These are phyloP conservation scores for Leptodactylus fuscus DNA, from an alignment of 2,113 vertebrate genomes.

Conservation along the genomic window DNA sequence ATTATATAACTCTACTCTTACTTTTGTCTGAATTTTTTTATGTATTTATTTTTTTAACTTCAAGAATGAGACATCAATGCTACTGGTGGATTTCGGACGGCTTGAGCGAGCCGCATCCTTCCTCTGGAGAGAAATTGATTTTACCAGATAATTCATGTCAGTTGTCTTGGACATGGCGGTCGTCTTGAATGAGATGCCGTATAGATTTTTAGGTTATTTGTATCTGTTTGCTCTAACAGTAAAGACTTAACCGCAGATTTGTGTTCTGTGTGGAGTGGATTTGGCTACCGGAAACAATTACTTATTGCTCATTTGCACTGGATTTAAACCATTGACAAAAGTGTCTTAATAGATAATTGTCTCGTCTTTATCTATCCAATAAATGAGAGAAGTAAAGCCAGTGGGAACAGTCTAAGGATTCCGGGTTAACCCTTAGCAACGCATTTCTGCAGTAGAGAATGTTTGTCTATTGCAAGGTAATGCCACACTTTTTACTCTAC, in stretches of 20 bases:
- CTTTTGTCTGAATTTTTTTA: too few species aligned
- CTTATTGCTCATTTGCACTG: constrained; percentile 29
- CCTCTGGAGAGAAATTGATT: constrained; percentile 25
- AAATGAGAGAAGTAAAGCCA: background rate
- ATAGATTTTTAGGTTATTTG: constrained; percentile 46
- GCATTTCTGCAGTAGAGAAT: background rate
- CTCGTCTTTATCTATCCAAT: constrained; percentile 1
- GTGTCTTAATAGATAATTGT: constrained; percentile 46
- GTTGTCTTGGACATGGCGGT: background rate
- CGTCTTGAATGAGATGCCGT: constrained; percentile 2
- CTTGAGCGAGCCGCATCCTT: background rate
- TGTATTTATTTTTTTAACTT: too few species aligned
- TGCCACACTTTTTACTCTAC: too few species aligned
- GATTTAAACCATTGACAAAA: constrained; percentile 46
- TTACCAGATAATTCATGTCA: constrained; percentile 36
- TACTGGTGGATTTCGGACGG: background rate
- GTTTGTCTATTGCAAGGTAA: background rate
- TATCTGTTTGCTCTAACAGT: constrained; percentile 19
- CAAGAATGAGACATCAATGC: background rate
- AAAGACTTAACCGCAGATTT: constrained; percentile 50
- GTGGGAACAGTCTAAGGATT: background rate
- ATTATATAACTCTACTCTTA: too few species aligned
- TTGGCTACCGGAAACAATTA: constrained; percentile 40
- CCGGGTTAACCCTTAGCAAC: background rate
- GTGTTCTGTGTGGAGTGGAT: constrained; percentile 23